Conservation (phyloP, 2,888 invertebrate species). For the Criorhina ranunculi region DNA sequence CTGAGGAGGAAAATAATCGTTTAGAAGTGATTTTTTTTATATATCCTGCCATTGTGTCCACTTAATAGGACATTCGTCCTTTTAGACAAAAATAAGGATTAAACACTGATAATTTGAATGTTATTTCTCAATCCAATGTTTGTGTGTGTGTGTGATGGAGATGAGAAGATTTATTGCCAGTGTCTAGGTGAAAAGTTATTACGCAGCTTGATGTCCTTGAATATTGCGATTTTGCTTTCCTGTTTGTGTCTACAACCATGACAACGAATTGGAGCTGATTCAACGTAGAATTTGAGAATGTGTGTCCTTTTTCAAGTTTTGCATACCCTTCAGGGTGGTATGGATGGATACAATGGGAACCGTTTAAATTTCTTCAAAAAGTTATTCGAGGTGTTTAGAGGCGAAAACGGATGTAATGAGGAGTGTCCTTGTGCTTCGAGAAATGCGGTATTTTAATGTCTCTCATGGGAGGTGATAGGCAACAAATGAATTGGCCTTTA, state of each 20-base stretch:
- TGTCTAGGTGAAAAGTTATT: background rate
- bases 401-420: background rate
- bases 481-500: background rate
- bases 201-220: background rate
- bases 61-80: background rate
- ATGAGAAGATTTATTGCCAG: constrained; percentile 1
- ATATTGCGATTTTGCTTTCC: no score
- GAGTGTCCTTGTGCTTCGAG: background rate
- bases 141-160: background rate
- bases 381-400: no score
- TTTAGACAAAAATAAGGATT: background rate
- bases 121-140: background rate
- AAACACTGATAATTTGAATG: background rate
- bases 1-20: background rate
- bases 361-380: no score
- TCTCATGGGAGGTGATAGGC: background rate
- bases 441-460: background rate
- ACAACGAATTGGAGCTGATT: no score
- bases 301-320: no score
- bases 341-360: no score
- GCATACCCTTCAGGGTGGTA: no score
- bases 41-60: background rate
- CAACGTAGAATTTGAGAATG: no score
- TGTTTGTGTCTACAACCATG: no score
- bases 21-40: no score